Evolutionary conservation across 2,888 invertebrate species (phyloP), one percentile per base, ranked within the genome.

Genomic region (Pachycephus smyrnensis): DNA sequence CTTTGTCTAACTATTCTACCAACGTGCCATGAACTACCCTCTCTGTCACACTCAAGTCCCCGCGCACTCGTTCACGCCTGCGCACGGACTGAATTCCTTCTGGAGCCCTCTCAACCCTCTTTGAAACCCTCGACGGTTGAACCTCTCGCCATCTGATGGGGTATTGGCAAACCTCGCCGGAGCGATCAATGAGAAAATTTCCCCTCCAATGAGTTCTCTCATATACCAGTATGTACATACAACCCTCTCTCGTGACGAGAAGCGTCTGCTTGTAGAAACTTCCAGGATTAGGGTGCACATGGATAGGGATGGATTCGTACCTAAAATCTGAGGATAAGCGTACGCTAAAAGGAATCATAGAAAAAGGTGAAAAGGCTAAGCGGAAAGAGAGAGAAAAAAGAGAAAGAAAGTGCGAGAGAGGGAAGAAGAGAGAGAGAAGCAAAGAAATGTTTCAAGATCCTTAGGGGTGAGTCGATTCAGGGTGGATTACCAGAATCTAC

Each of bases 121-220:
- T 55, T 9, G 23, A 55, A 55, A 9, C 23, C 55, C 2, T 23
- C 23, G 23, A 55, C 23, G 55, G 55, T 23, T 23, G 55, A 55
- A 55, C 23, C 23, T 55, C 71, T 81, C 86, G 86, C 86, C 85
- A 86, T 83, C 86, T 85, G 79, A 76, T 69, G 77, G 77, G 78
- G 75, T 77, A 82, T 81, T 79, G 73, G 30, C 76, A 78, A 81
- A 86, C 84, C 84, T 84, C 77, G 79, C 81, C 80, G 73, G 80
- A 77, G 69, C 80, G 83, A 86, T 86, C 86, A 84, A 86, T 86
- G 84, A 78, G 73, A 55, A 55, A 55, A 23, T 6, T 55, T 55
- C 55, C 55, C 55, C 55, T 55, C 55, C 55, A 55, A 55, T 55
- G 55, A 55, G 55, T 55, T 23, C 2, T 55, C 55, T 55, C 55